These are phyloP conservation scores for Holothuria leucospilota DNA, from an alignment of 53 echinoderm and acorn worm species.

Conservation along the genomic window DNA sequence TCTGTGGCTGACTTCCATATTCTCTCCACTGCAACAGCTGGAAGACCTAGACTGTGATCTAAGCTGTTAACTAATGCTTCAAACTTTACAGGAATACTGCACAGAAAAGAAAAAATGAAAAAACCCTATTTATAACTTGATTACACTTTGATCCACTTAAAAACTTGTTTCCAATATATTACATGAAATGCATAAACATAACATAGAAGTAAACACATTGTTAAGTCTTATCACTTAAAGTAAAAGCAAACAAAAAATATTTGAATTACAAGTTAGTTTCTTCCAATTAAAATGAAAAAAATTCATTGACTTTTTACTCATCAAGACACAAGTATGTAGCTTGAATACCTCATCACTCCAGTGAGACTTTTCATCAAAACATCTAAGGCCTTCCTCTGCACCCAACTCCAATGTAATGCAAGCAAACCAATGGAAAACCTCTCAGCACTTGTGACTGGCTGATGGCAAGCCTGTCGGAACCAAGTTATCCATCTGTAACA, in stretches of 20 bases:
- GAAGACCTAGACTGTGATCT: slow-evolving; percentile 56
- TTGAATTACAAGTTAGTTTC: too few species aligned
- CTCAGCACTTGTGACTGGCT: slow-evolving; percentile 69
- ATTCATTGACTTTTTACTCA: too few species aligned
- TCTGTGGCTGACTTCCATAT: slow-evolving; percentile 43
- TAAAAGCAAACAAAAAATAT: too few species aligned
- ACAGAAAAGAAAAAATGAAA: background rate
- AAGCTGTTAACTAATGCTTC: slow-evolving; percentile 60
- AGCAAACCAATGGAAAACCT: slow-evolving; percentile 73
- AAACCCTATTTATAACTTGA: too few species aligned
- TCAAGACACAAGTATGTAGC: too few species aligned
- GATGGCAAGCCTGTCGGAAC: slow-evolving; percentile 70
- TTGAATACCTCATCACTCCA: slow-evolving; percentile 25
- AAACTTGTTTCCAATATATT: too few species aligned
- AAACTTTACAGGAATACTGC: slow-evolving; percentile 58
- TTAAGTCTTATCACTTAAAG: too few species aligned
- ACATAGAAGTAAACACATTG: too few species aligned
- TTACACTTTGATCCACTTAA: too few species aligned
- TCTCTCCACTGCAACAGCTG: slow-evolving; percentile 60
- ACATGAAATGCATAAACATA: too few species aligned
- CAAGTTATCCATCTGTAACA: slow-evolving; percentile 75
- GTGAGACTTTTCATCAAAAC: slow-evolving; percentile 46
- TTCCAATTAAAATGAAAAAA: too few species aligned
- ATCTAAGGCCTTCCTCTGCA: slow-evolving; percentile 70
- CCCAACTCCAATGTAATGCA: slow-evolving; percentile 89